A percentile compares a stretch with the other conserved stretches of the same genome.
phyloP scores from a whole-genome alignment of 2,888 invertebrate genomes.

The Limnephilus rhombicus region DNA sequence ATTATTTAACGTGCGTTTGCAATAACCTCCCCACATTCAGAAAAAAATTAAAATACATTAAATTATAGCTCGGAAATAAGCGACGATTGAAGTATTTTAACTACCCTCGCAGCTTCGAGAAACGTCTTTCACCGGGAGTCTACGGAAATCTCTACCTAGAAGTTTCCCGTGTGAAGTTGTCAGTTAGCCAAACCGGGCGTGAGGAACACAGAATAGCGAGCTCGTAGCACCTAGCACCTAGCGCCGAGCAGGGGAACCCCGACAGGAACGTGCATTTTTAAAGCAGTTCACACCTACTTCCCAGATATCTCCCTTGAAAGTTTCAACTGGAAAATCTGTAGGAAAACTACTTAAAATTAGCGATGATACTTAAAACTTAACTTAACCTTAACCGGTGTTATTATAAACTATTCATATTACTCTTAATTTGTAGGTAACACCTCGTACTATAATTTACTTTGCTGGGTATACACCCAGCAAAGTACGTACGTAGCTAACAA shows the following conservation, averaged over 20 bases:
- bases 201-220: neutral
- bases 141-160: neutral
- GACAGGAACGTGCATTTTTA: conserved; percentile 61
- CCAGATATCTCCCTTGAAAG: conserved; percentile 28
- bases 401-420: neutral
- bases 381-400: neutral
- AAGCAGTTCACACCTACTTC: conserved; percentile 61
- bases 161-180: conserved; percentile 22
- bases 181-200: conserved; percentile 11
- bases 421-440: neutral
- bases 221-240: neutral
- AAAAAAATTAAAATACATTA: neutral
- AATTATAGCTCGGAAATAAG: neutral
- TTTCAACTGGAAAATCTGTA: conserved; percentile 21
- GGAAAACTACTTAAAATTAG: conserved; percentile 30
- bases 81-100: neutral
- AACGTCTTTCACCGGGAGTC: neutral
- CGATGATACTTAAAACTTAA: neutral
- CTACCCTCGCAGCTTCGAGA: neutral
- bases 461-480: too few relatives aligned
- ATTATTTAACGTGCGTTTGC: too few relatives aligned
- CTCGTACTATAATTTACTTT: neutral
- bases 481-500: neutral
- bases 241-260: neutral
- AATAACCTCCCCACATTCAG: too few relatives aligned